Percentiles rank a stretch among this genome's conserved stretches.
phyloP scores from a whole-genome alignment of 30 jellyfish, hydroid and myxozoan species.

The Mastigias papua region DNA sequence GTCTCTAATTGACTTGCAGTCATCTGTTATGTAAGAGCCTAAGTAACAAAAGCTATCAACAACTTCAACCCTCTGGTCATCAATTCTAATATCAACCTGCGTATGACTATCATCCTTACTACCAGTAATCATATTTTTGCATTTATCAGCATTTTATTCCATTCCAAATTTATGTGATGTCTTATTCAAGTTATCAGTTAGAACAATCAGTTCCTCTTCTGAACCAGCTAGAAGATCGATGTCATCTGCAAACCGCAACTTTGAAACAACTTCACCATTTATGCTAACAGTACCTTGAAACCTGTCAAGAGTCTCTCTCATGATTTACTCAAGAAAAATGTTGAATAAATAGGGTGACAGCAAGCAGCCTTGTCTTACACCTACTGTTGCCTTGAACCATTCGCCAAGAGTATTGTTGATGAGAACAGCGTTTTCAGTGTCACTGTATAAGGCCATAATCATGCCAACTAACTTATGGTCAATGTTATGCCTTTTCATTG shows the following conservation, averaged over 20 bases:
- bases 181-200: not conserved
- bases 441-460: not conserved
- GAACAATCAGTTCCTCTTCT: not conserved
- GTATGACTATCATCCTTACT: not conserved
- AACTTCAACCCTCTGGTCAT: not conserved
- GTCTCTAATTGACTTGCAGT: not conserved
- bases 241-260: not conserved
- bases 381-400: not conserved
- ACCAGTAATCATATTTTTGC: not conserved
- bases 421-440: not conserved
- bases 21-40: not conserved
- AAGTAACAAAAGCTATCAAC: not conserved
- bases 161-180: not conserved
- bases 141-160: not conserved
- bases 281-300: not conserved
- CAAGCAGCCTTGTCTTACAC: not conserved
- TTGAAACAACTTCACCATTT: not conserved
- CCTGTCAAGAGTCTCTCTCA: not conserved
- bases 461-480: not conserved
- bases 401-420: not conserved
- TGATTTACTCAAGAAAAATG: not conserved
- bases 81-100: not conserved
- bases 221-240: not conserved
- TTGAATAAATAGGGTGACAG: not conserved
- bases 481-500: not conserved